Evolutionary conservation across 2,113 vertebrate genomes (phyloP).

Genomic region (Sigmodon hispidus): DNA sequence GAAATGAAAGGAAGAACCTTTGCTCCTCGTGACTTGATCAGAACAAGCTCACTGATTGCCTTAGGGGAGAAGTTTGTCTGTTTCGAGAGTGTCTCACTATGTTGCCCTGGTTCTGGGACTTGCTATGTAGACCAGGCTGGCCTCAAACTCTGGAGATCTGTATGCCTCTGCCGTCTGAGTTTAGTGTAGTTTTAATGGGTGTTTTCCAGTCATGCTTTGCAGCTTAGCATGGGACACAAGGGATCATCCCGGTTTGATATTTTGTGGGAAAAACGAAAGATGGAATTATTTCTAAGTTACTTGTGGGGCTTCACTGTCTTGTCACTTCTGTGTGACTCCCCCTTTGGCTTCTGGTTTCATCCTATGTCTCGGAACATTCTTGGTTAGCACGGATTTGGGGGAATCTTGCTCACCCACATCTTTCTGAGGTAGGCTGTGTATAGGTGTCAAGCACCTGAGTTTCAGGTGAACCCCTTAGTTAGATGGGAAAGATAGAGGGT

Average conservation of each 20-base stretch:
- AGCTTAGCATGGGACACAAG: neutral
- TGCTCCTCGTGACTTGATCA: neutral
- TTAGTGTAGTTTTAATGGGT: neutral
- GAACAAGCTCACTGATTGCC: neutral
- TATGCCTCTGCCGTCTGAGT: neutral
- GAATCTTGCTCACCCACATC: neutral
- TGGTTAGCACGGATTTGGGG: neutral
- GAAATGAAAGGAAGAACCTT: neutral
- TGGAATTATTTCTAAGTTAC: neutral
- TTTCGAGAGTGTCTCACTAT: neutral
- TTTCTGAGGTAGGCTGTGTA: neutral
- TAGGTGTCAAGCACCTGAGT: neutral
- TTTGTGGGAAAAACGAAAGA: neutral
- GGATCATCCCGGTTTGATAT: neutral
- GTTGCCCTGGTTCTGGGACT: neutral
- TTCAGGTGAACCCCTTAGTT: neutral
- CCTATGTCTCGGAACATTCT: neutral
- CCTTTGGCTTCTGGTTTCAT: neutral
- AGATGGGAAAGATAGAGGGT: neutral
- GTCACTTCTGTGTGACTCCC: neutral
- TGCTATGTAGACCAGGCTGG: neutral
- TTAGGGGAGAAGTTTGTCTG: neutral
- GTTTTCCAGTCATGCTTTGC: neutral
- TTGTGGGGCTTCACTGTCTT: neutral
- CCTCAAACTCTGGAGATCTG: neutral